A percentile compares a stretch with the other conserved stretches of the same genome.
phyloP scores from a whole-genome alignment of 2,113 vertebrate species.

The Thermophis baileyi region DNA sequence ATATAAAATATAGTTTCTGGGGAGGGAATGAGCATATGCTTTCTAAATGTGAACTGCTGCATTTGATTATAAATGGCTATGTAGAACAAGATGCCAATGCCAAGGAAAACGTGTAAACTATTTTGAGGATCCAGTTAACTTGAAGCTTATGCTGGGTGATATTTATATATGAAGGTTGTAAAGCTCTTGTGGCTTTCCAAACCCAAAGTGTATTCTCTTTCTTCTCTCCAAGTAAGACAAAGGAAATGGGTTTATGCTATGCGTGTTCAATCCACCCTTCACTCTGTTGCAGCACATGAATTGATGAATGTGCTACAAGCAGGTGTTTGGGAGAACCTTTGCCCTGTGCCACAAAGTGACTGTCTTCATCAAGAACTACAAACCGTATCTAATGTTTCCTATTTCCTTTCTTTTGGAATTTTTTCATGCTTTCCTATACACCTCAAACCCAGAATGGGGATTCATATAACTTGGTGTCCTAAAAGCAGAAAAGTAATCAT shows the following conservation, averaged over 20 bases:
- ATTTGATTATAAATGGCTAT: slow-evolving; percentile 14
- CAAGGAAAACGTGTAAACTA: slow-evolving; percentile 30
- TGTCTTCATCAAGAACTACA: background rate
- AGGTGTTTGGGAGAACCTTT: slow-evolving; percentile 15
- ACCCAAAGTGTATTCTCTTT: background rate
- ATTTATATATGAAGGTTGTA: slow-evolving; percentile 5
- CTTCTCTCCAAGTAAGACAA: background rate
- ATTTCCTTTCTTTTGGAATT: background rate
- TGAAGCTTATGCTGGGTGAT: background rate
- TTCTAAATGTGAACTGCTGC: slow-evolving; percentile 3
- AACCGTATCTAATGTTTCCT: background rate
- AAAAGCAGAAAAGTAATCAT: background rate
- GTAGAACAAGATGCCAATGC: background rate
- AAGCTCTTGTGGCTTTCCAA: background rate
- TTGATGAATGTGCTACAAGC: slow-evolving; percentile 20
- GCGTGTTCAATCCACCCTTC: background rate
- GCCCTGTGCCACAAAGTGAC: background rate
- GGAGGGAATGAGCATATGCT: background rate
- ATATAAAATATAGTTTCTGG: slow-evolving; percentile 13
- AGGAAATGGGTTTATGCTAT: background rate
- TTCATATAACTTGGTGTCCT: background rate
- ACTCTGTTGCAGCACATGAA: background rate
- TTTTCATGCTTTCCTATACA: background rate
- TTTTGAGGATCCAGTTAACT: slow-evolving; percentile 19
- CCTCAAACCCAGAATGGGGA: background rate